Conservation (phyloP, 2,888 invertebrate species). For the Lasioglossum lativentre region DNA sequence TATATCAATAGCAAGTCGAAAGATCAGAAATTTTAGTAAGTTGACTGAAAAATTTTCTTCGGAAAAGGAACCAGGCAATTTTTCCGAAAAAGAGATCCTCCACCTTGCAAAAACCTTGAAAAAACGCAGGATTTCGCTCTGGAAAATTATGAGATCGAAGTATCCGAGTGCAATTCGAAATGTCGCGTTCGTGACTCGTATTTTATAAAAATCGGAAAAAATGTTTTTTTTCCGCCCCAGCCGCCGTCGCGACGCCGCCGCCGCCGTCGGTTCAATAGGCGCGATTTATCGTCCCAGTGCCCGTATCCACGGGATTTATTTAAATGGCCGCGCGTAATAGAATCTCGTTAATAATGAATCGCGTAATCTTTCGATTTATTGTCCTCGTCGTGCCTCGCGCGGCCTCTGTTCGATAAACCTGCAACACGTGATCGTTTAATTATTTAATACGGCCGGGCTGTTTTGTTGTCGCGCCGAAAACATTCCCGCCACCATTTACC, state of each 20-base stretch:
- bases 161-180: background rate
- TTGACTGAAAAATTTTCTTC: no score
- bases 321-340: slow-evolving; percentile 45
- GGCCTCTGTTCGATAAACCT: slow-evolving; percentile 28
- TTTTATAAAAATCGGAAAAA: background rate
- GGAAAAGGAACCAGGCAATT: no score
- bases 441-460: slow-evolving; percentile 37
- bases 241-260: background rate
- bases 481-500: background rate
- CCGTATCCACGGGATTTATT: slow-evolving; percentile 39
- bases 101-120: no score
- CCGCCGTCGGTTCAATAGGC: slow-evolving; percentile 8
- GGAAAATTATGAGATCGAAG: no score
- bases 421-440: slow-evolving; percentile 42
- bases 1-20: no score
- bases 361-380: slow-evolving; percentile 49
- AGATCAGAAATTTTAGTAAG: no score
- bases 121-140: no score
- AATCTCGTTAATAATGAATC: slow-evolving; percentile 54
- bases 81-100: no score
- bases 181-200: background rate
- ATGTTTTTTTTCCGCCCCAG: background rate
- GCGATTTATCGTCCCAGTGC: slow-evolving; percentile 35
- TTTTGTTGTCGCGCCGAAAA: slow-evolving; percentile 19
- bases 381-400: slow-evolving; percentile 13